phyloP scores from a whole-genome alignment of 2,113 vertebrate genomes.

The Phasianus colchicus region DNA sequence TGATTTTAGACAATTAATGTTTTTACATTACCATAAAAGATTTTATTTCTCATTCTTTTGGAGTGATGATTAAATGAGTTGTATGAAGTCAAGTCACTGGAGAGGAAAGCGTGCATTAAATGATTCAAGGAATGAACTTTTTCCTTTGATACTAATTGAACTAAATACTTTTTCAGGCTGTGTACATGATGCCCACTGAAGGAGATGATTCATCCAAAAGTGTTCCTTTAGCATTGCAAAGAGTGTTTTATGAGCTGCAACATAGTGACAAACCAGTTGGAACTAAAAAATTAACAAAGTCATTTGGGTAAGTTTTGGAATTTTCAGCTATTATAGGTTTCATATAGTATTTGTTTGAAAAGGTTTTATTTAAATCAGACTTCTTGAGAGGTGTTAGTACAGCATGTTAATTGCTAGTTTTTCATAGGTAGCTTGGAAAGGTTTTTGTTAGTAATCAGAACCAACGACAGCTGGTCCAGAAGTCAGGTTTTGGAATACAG shows the following conservation, averaged over 20 bases:
- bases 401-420: neutral
- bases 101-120: conserved; percentile 17
- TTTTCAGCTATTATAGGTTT: neutral
- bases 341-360: neutral
- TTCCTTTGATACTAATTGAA: conserved; percentile 42
- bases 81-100: neutral
- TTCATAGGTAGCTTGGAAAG: neutral
- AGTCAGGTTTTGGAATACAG: neutral
- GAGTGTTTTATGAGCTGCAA: conserved; percentile 98
- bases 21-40: neutral
- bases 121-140: neutral
- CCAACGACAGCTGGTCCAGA: neutral
- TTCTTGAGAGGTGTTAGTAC: neutral
- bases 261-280: conserved; percentile 99
- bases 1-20: neutral
- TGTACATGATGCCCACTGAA: conserved; percentile 99
- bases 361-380: neutral
- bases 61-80: neutral
- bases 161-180: conserved; percentile 84
- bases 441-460: neutral
- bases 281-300: conserved; percentile 99
- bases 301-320: conserved; percentile 89
- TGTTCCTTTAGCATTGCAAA: conserved; percentile 95
- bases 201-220: conserved; percentile 99
- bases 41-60: neutral